phyloP scores from a whole-genome alignment of 2,797 vertebrate genomes.

The Gambusia yucatana region DNA sequence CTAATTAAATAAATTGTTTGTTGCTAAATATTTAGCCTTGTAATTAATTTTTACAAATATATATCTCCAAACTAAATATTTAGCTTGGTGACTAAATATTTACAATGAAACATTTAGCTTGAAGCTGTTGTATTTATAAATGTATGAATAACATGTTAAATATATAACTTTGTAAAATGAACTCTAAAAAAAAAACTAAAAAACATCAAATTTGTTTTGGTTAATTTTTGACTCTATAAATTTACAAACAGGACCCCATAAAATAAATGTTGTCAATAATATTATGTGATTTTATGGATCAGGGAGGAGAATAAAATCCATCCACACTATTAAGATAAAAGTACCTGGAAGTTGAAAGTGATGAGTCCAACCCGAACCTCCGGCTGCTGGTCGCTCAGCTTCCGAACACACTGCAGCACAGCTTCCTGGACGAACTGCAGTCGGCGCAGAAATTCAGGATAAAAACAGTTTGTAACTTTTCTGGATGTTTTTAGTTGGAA shows the following conservation, averaged over 20 bases:
- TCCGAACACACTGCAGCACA: slow-evolving; percentile 69
- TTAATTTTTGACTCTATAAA: too few relatives aligned
- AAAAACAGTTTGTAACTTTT: neutral
- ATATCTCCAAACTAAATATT: too few relatives aligned
- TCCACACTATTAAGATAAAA: neutral
- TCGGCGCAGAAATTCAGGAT: slow-evolving; percentile 14
- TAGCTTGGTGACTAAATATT: too few relatives aligned
- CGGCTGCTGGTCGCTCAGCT: slow-evolving; percentile 63
- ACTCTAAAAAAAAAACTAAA: too few relatives aligned
- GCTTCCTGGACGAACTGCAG: slow-evolving; percentile 79
- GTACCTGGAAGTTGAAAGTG: slow-evolving; percentile 79
- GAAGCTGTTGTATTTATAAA: too few relatives aligned
- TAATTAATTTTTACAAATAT: too few relatives aligned
- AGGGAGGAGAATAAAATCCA: neutral
- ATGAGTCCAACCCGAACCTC: slow-evolving; percentile 72
- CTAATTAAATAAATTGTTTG: too few relatives aligned
- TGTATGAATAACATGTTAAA: too few relatives aligned
- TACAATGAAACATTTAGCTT: too few relatives aligned
- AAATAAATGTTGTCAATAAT: neutral
- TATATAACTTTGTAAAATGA: neutral
- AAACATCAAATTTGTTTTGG: too few relatives aligned
- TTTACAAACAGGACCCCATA: neutral
- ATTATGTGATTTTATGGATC: neutral
- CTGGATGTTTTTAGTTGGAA: neutral
- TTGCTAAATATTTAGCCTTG: too few relatives aligned